Conservation (phyloP, 2,888 invertebrate genomes). For the Catocala fraxini region DNA sequence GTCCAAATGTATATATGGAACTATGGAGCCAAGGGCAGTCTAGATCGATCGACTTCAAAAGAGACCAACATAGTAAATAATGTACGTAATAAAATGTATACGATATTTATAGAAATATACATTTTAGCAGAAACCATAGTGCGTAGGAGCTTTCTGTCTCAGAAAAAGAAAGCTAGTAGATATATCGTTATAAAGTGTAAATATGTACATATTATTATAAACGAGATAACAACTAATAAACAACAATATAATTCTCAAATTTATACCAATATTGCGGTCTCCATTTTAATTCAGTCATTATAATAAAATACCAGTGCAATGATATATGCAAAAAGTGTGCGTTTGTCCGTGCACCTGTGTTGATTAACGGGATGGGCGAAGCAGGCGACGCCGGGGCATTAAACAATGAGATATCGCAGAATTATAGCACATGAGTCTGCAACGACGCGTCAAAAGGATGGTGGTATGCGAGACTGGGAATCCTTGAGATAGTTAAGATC, state of each 20-base stretch:
- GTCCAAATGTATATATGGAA: too few species aligned
- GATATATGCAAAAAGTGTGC: conserved; percentile 35
- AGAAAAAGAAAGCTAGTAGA: too few species aligned
- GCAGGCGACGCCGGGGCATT: conserved; percentile 50
- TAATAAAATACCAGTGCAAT: conserved; percentile 27
- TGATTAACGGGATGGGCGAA: conserved; percentile 50
- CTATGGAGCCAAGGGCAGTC: too few species aligned
- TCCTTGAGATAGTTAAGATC: conserved; percentile 4
- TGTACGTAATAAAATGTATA: too few species aligned
- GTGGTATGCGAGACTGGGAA: conserved; percentile 36
- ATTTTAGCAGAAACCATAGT: too few species aligned
- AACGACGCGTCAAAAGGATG: conserved; percentile 53
- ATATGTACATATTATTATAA: too few species aligned
- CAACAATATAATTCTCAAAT: conserved; percentile 18
- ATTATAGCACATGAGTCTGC: conserved; percentile 59
- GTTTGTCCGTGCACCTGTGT: conserved; percentile 52
- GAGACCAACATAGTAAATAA: too few species aligned
- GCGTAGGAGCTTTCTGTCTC: too few species aligned
- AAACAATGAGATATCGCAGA: conserved; percentile 65
- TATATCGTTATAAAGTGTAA: too few species aligned
- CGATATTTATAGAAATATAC: too few species aligned
- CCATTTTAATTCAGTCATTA: conserved; percentile 34
- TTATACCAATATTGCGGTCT: conserved; percentile 19
- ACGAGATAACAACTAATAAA: not conserved
- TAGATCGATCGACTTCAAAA: too few species aligned